phyloP scores from a whole-genome alignment of 2,888 invertebrate species.

The Clepsis dumicolana region DNA sequence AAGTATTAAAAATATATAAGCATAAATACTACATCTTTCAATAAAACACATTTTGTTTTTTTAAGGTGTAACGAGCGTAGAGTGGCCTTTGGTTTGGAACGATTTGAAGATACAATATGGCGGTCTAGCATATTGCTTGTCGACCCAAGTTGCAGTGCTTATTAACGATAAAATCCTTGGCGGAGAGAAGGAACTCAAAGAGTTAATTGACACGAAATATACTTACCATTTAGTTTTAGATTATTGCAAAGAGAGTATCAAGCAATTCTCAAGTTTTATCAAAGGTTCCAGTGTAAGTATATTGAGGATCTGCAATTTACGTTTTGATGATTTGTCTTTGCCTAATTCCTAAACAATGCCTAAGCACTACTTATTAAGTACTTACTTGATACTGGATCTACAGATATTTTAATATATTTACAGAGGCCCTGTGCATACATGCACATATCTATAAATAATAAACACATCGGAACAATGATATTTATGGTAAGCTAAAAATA shows the following conservation, averaged over 20 bases:
- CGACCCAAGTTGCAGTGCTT: conserved; percentile 79
- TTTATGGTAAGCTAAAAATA: conserved; percentile 81
- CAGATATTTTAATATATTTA: conserved; percentile 55
- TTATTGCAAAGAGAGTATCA: conserved; percentile 74
- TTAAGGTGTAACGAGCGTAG: conserved; percentile 70
- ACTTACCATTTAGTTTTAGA: conserved; percentile 72
- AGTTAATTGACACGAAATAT: conserved; percentile 76
- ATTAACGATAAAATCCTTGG: conserved; percentile 82
- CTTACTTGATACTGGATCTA: too few relatives aligned
- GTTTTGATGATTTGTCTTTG: too few relatives aligned
- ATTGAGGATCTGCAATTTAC: too few relatives aligned
- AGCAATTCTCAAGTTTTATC: conserved; percentile 74
- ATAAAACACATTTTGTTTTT: conserved; percentile 22
- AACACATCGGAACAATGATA: conserved; percentile 81
- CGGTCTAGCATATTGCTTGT: conserved; percentile 74
- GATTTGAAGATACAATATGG: conserved; percentile 75
- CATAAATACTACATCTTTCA: too few relatives aligned
- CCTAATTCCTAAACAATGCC: not conserved
- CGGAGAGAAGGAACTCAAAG: conserved; percentile 78
- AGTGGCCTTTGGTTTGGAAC: conserved; percentile 72
- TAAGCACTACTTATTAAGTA: too few relatives aligned
- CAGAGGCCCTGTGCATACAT: conserved; percentile 86
- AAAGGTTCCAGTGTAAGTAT: conserved; percentile 75
- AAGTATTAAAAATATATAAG: too few relatives aligned
- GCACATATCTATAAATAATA: conserved; percentile 78